A percentile compares a stretch with the other conserved stretches of the same genome.
Evolutionary conservation across 2,113 vertebrate genomes (phyloP).

Genomic region (Spizaetus ornatus): DNA sequence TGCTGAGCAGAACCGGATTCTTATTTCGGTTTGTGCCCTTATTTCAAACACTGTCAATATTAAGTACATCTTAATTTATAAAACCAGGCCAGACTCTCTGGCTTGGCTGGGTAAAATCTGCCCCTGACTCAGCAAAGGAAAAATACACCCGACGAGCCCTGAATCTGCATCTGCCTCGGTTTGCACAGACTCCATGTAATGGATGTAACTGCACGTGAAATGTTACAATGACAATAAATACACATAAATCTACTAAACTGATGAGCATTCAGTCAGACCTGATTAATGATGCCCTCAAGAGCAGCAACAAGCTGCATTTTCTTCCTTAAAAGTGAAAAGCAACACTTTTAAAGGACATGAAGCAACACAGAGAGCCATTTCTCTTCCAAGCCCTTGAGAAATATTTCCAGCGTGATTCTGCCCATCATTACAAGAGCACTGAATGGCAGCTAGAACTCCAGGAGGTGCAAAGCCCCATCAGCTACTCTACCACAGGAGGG

Average conservation of each 20-base stretch:
- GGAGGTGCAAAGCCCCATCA: neutral
- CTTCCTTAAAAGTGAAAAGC: conserved; percentile 16
- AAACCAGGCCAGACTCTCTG: neutral
- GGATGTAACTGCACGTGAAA: conserved; percentile 22
- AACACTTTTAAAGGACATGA: conserved; percentile 8
- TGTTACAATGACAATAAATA: conserved; percentile 34
- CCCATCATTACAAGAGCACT: neutral
- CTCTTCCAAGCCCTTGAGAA: conserved; percentile 3
- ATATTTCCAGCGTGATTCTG: neutral
- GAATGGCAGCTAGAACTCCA: neutral
- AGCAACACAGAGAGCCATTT: neutral
- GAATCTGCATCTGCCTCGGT: neutral
- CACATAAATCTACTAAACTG: conserved; percentile 38
- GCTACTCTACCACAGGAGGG: neutral
- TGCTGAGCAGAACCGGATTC: neutral
- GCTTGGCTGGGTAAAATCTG: neutral
- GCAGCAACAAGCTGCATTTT: conserved; percentile 3
- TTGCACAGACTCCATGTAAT: neutral
- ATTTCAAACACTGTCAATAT: neutral
- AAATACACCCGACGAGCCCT: neutral
- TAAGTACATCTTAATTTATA: neutral
- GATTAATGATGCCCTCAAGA: conserved; percentile 38
- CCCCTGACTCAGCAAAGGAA: neutral
- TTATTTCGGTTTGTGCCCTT: neutral
- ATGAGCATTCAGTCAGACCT: conserved; percentile 10